Evolutionary conservation across 2,797 vertebrate species (phyloP).

Genomic region (Phoxinus dragarum): DNA sequence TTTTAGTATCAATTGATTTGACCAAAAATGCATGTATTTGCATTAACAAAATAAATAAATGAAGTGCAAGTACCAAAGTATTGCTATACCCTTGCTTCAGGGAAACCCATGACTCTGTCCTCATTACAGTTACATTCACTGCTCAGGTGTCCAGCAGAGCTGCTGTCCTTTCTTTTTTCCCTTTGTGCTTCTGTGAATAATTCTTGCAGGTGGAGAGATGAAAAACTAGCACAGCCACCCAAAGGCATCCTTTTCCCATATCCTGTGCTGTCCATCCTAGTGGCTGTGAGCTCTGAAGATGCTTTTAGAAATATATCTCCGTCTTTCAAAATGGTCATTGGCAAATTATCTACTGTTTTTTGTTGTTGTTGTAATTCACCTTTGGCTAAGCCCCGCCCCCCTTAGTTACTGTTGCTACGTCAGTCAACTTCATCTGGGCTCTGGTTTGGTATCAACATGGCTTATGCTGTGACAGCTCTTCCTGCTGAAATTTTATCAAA

Average conservation of each 20-base stretch:
- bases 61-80: background rate
- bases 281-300: background rate
- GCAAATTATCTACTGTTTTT: no score
- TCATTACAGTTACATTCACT: background rate
- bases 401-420: no score
- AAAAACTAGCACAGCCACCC: conserved; percentile 35
- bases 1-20: background rate
- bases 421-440: no score
- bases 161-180: background rate
- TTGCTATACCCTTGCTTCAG: background rate
- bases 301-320: background rate
- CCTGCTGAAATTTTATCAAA: no score
- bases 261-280: conserved; percentile 8
- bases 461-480: no score
- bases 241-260: conserved; percentile 1
- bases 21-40: background rate
- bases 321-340: background rate
- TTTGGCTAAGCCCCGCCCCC: no score
- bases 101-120: background rate
- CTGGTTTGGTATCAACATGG: no score
- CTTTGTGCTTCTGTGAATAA: conserved; percentile 3
- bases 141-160: conserved; percentile 10
- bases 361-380: no score
- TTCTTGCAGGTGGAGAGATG: conserved; percentile 5
- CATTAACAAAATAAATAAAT: background rate